Base-by-base conservation (phyloP, 2,113 vertebrate species). In the Aptenodytes forsteri region DNA sequence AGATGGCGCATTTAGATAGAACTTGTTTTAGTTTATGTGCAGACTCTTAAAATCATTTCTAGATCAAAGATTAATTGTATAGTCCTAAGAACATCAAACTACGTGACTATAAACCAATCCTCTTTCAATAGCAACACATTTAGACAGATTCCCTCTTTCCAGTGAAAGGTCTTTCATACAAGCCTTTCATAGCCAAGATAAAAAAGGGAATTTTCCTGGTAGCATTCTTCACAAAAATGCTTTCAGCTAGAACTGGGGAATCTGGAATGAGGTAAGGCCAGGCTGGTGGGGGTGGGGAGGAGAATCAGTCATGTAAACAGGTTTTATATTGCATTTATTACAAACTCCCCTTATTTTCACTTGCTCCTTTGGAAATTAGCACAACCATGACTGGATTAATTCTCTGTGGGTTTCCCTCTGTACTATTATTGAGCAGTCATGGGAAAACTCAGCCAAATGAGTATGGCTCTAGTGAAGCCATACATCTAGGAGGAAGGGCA, bases 381-480 rank as follows among this genome's bases (percentile, higher is more conserved):
- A 95, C 83, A 96, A 83, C 92, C 95, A 93, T 97, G 96, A 89
- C 91, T 90, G 96, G 84, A 85, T 95, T 97, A 92, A 94, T 93
- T 93, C 95, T 95, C 89, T 95, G 96, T 94, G 92, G 94, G 90
- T 96, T 90, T 83, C 93, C 65, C 87, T 83, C 83, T 87, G 95
- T 42, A 95, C 96, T 97, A 95, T 96, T 96, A 96, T 87, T 89
- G 94, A 97, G 95, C 95, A 95, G 94, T 96, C 96, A 96, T 93
- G 91, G 97, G 95, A 97, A 97, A 87, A 97, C 79, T 87, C 90
- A 75, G 89, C 84, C 88, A 97, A 90, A 95, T 90, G 87, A 90
- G 73, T 65, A 62, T 72, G 84, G 92, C 88, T 86, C 42, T 96
- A 96, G 75, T 96, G 78, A 81, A 94, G 94, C 93, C 89, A 94